Evolutionary conservation across 1,140 invertebrate species (phyloP), one percentile per base, ranked within the genome.

Genomic region (Drosophila kanapiae): DNA sequence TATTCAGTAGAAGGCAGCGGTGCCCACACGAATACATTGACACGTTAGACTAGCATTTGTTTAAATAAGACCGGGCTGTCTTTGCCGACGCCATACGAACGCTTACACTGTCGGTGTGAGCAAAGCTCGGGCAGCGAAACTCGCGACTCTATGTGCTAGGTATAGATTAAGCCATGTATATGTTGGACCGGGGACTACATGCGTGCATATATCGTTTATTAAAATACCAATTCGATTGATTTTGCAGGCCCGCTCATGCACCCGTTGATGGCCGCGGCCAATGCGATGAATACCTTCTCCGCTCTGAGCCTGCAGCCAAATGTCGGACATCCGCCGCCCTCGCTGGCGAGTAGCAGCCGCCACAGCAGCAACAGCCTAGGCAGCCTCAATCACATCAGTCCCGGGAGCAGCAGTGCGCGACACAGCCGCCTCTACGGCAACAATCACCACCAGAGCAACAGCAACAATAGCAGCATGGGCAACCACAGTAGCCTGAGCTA

Each of bases 171-270:
- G 23, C 23, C 23, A 23, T 23, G 23, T 3, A 23, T 23, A 23
- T 23, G 23, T 23, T 23, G 23, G 23, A 23, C 23, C 23, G 23
- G 23, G 23, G 1, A 23, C 23, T 23, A 2, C 3, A 23, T 23
- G 23, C 23, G 23, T 23, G 23, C 23, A 48, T 33, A 38, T 16
- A 47, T 27, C 0, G 3, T 6, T 33, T 38, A 56, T 23, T 43
- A 62, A 33, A 35, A 5, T 0, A 23, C 1, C 10, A 33, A 9
- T 23, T 42, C 2, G 13, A 8, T 61, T 11, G 11, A 18, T 14
- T 58, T 86, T 76, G 3, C 75, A 92, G 91, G 87, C 59, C 75
- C 91, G 57, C 69, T 92, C 10, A 65, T 91, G 49, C 91, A 92
- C 56, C 82, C 65, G 1, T 5, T 56, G 10, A 56, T 56, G 57